Evolutionary conservation across 1,140 invertebrate genomes (phyloP).

Genomic region (Lamellibrachia luymesi): DNA sequence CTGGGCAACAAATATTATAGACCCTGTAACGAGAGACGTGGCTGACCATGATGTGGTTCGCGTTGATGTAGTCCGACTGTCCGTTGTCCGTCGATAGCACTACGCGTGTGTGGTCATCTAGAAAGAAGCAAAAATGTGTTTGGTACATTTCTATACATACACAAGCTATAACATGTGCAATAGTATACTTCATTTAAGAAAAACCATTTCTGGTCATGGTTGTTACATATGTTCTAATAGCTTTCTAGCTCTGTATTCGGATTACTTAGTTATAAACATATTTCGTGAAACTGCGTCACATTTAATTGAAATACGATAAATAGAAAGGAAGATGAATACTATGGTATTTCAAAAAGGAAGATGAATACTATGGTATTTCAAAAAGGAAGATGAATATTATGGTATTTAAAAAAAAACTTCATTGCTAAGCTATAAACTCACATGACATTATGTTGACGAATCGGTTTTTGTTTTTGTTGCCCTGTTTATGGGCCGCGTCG

Average conservation of each 20-base stretch:
- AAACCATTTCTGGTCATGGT: not conserved
- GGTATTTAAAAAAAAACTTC: no score
- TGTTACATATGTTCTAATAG: no score
- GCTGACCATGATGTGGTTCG: conserved; percentile 18
- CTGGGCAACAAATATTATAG: not conserved
- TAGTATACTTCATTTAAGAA: not conserved
- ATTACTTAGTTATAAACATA: no score
- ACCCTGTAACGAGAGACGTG: not conserved
- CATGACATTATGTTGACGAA: conserved; percentile 20
- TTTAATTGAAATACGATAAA: not conserved
- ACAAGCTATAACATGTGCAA: not conserved
- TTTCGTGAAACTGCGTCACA: not conserved
- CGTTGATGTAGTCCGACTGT: conserved; percentile 19
- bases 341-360: no score
- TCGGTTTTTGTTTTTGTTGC: conserved; percentile 15
- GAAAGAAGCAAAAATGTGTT: not conserved
- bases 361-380: no score
- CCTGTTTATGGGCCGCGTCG: not conserved
- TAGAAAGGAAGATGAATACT: no score
- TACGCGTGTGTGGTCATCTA: conserved; percentile 14
- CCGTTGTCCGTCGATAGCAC: not conserved
- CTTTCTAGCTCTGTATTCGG: no score
- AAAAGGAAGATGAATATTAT: no score
- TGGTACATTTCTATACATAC: not conserved
- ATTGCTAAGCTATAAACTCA: not conserved